Base-by-base conservation (phyloP, 2,797 vertebrate species). In the Esox masquinongy region DNA sequence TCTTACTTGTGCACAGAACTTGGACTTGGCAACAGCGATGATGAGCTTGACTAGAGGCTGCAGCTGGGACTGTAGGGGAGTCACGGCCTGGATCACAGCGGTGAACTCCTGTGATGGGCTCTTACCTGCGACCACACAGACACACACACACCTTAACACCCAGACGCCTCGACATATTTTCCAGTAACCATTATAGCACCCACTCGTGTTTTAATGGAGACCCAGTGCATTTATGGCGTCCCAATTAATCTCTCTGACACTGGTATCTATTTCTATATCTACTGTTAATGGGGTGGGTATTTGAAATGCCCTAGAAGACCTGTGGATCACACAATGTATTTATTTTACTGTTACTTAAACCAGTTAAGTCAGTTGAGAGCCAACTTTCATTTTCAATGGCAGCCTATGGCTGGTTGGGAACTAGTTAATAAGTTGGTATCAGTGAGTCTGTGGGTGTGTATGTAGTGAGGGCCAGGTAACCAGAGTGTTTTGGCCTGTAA, bases 11-110 rank as follows among this genome's bases (percentile, higher is more conserved):
- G 91, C 90, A 90, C 94, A 95, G 89, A 93, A 94, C 88, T 92
- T 95, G 84, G 94, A 95, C 87, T 94, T 95, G 89, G 94, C 92
- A 69, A 95, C 92, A 2, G 93, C 93, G 26, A 93, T 92, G 89
- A 95, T 93, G 84, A 95, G 92, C 83, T 94, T 95, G 76, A 94
- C 81, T 79, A 94, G 90, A 1, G 94, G 94, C 78, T 93, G 93
- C 79, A 92, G 87, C 85, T 94, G 93, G 75, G 90, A 82, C 91
- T 93, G 93, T 77, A 94, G 92, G 68, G 93, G 93, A 24, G 92
- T 90, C 6, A 94, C 84, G 1, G 78, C 84, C 67, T 95, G 93
- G 88, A 95, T 92, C 84, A 94, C 91, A 39, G 93, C 93, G 76
- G 93, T 94, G 89, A 95, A 95, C 90, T 92, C 92, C 88, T 91